Percentiles rank a stretch among this genome's conserved stretches.
Conservation (phyloP, 2,797 vertebrate species). For the Rhadinocentrus ornatus region DNA sequence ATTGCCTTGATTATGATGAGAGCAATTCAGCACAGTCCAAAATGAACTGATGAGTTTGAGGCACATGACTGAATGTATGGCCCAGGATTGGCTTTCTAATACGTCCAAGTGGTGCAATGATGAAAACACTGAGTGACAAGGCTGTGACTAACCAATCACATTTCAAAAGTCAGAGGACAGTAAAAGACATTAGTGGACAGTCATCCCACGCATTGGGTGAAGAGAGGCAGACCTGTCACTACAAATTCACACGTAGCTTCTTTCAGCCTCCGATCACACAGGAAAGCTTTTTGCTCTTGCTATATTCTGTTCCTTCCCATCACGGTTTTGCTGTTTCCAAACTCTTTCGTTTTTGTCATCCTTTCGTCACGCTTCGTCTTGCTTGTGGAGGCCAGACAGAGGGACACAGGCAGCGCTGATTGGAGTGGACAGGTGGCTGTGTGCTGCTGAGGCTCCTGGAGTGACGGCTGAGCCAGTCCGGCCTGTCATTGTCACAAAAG, state of each 20-base stretch:
- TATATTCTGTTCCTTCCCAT: slow-evolving; percentile 63
- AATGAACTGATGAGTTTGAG: slow-evolving; percentile 22
- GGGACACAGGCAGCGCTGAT: slow-evolving; percentile 60
- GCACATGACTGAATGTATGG: slow-evolving; percentile 30
- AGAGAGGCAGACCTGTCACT: slow-evolving; percentile 67
- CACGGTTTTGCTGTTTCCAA: slow-evolving; percentile 35
- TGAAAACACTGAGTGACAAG: slow-evolving; percentile 65
- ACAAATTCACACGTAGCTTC: slow-evolving; percentile 62
- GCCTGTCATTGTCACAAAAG: slow-evolving; percentile 63
- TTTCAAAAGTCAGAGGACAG: slow-evolving; percentile 46
- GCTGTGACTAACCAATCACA: slow-evolving; percentile 74
- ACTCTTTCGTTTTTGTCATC: slow-evolving; percentile 50
- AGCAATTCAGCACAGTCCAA: not conserved
- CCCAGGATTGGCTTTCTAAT: slow-evolving; percentile 47
- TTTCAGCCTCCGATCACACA: slow-evolving; percentile 36
- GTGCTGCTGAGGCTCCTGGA: slow-evolving; percentile 56
- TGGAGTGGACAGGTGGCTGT: slow-evolving; percentile 69
- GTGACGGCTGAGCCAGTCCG: slow-evolving; percentile 59
- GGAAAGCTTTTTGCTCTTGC: slow-evolving; percentile 44
- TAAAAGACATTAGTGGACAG: slow-evolving; percentile 73
- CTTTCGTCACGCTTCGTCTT: slow-evolving; percentile 57
- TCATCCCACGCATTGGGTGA: slow-evolving; percentile 60
- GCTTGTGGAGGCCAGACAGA: slow-evolving; percentile 63
- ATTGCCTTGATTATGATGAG: slow-evolving; percentile 4
- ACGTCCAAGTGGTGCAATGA: slow-evolving; percentile 58